Percentiles rank a stretch among this genome's conserved stretches.
These are phyloP conservation scores for Acrocephalus scirpaceus DNA, from an alignment of 2,797 vertebrate species.

Conservation along the genomic window DNA sequence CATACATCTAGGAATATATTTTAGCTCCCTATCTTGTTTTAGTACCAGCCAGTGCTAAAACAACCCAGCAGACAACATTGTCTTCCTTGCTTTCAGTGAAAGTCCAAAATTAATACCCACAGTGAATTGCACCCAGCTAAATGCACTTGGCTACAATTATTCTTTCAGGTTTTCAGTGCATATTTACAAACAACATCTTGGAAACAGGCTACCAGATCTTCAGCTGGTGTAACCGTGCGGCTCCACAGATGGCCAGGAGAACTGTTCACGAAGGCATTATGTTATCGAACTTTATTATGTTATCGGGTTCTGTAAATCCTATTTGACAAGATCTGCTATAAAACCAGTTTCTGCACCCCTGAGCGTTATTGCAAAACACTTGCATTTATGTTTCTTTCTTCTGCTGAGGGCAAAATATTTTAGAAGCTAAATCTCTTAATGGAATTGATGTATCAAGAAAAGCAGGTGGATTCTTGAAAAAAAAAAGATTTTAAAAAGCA, in stretches of 20 bases:
- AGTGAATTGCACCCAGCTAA: conserved; percentile 8
- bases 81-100: not conserved
- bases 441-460: conserved; percentile 31
- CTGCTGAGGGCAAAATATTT: conserved; percentile 37
- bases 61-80: not conserved
- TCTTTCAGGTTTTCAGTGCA: conserved; percentile 22
- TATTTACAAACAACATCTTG: conserved; percentile 51
- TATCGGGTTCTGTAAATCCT: conserved; percentile 26
- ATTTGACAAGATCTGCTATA: conserved; percentile 40
- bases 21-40: not conserved
- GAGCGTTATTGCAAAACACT: conserved; percentile 43
- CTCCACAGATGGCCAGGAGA: conserved; percentile 42
- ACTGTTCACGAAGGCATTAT: conserved; percentile 5
- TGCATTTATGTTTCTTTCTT: conserved; percentile 24
- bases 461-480: conserved; percentile 17
- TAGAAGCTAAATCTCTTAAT: conserved; percentile 30
- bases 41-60: not conserved
- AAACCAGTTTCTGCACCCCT: conserved; percentile 33
- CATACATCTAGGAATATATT: not conserved
- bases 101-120: conserved; percentile 3
- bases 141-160: conserved; percentile 13
- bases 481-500: not conserved
- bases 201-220: conserved; percentile 44
- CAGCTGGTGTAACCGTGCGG: not conserved
- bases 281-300: conserved; percentile 10